Percentiles rank a stretch among this genome's conserved stretches.
Evolutionary conservation across 2,888 invertebrate genomes (phyloP).

Genomic region (Lasiommata megera): DNA sequence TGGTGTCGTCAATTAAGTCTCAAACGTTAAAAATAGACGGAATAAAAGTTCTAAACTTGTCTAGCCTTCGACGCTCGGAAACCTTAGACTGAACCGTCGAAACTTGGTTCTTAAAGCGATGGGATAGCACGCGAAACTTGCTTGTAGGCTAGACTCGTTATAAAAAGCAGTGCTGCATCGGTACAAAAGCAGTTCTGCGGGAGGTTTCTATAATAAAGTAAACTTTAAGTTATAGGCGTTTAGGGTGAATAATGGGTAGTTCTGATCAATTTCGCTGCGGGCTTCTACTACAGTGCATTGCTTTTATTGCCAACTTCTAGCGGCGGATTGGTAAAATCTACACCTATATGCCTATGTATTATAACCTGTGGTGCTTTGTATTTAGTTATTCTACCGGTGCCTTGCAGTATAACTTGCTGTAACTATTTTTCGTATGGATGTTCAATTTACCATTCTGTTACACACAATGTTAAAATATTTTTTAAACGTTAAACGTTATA

Average conservation of each 20-base stretch:
- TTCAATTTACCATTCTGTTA: too few species aligned
- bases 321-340: conserved; percentile 8
- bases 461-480: too few species aligned
- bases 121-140: conserved; percentile 26
- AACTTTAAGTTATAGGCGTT: conserved; percentile 49
- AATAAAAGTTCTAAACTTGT: conserved; percentile 48
- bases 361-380: too few species aligned
- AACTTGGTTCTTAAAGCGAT: conserved; percentile 30
- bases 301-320: conserved; percentile 33
- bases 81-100: conserved; percentile 46
- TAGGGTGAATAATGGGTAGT: conserved; percentile 43
- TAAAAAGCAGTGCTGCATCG: conserved; percentile 24
- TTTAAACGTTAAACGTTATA: too few species aligned
- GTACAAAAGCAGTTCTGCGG: conserved; percentile 26
- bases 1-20: conserved; percentile 50
- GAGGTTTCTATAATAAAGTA: conserved; percentile 46
- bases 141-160: conserved; percentile 20
- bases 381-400: too few species aligned
- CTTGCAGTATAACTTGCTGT: too few species aligned
- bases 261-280: conserved; percentile 45
- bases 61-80: conserved; percentile 45
- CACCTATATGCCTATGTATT: neutral
- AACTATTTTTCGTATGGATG: too few species aligned
- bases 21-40: conserved; percentile 49
- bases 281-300: conserved; percentile 44